phyloP scores from a whole-genome alignment of 2,113 vertebrate genomes.

The Sciurus niger region DNA sequence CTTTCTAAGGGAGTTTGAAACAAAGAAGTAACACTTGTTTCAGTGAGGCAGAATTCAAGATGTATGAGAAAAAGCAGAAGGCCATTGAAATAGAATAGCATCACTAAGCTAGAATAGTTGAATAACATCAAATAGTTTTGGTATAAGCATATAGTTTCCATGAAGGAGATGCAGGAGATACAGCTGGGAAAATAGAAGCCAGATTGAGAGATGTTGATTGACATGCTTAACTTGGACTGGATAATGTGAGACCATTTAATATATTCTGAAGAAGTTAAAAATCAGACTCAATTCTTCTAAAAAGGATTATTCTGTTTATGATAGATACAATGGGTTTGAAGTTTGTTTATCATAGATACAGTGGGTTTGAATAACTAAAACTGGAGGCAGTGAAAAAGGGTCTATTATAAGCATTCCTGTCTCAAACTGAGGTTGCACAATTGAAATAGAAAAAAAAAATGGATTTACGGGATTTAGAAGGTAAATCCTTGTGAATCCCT shows the following conservation, averaged over 20 bases:
- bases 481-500: background rate
- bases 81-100: background rate
- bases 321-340: constrained; percentile 10
- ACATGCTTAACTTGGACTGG: constrained; percentile 27
- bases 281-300: constrained; percentile 24
- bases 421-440: background rate
- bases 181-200: background rate
- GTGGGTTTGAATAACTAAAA: constrained; percentile 48
- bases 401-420: background rate
- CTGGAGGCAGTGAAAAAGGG: background rate
- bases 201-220: background rate
- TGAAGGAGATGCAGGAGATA: constrained; percentile 8
- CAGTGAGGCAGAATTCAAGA: constrained; percentile 37
- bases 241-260: background rate
- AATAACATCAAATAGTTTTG: background rate
- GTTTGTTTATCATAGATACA: constrained; percentile 34
- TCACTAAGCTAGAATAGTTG: constrained; percentile 16
- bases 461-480: constrained; percentile 15
- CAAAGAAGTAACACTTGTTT: constrained; percentile 4
- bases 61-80: background rate
- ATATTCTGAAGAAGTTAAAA: constrained; percentile 50
- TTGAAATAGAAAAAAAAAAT: background rate
- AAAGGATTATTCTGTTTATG: constrained; percentile 43
- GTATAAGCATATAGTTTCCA: background rate
- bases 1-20: constrained; percentile 5